A percentile compares a stretch with the other conserved stretches of the same genome.
phyloP scores from a whole-genome alignment of 2,888 invertebrate species.

The Hedya salicella region DNA sequence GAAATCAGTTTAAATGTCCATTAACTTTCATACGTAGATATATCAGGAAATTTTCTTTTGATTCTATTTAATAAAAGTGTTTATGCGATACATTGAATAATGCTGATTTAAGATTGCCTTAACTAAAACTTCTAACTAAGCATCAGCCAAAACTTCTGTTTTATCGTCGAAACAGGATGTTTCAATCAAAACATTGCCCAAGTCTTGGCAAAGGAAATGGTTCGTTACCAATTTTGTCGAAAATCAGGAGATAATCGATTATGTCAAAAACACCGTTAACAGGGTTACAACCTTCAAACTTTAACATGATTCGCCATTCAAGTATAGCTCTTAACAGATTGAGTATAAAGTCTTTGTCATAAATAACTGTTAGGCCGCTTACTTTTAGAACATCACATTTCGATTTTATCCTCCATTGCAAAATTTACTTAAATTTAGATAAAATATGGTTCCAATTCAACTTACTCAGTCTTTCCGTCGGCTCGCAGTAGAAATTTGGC shows the following conservation, averaged over 20 bases:
- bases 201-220: constrained; percentile 24
- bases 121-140: constrained; percentile 10
- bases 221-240: constrained; percentile 18
- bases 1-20: no score
- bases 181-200: constrained; percentile 21
- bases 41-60: no score
- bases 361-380: not conserved
- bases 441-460: not conserved
- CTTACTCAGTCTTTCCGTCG: no score
- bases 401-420: not conserved
- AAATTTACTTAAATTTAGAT: not conserved
- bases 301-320: not conserved
- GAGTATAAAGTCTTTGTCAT: constrained; percentile 7
- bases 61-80: not conserved
- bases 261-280: constrained; percentile 38
- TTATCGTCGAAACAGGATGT: constrained; percentile 13
- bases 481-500: not conserved
- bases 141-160: constrained; percentile 20
- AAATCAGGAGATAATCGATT: constrained; percentile 38
- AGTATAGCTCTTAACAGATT: not conserved
- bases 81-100: not conserved
- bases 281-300: constrained; percentile 4
- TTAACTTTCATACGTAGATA: no score
- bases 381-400: not conserved
- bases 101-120: constrained; percentile 13